Conservation (phyloP, 1,140 invertebrate species). For the Mercenaria mercenaria region DNA sequence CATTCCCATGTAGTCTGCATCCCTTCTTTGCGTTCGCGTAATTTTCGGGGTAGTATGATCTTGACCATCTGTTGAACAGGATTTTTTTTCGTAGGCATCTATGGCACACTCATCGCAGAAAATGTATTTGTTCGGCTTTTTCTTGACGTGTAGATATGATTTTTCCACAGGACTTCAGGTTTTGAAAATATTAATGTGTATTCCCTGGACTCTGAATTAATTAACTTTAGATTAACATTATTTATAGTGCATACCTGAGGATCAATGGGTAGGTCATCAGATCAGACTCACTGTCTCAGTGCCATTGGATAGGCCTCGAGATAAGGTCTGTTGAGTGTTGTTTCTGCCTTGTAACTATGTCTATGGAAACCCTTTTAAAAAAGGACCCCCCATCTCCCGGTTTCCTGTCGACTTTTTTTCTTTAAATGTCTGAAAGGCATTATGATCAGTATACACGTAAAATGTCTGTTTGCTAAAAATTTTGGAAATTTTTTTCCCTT, state of each 20-base stretch:
- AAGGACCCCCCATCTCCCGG: constrained; percentile 71
- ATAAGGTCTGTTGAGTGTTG: too few species aligned
- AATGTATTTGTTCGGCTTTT: not conserved
- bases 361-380: constrained; percentile 57
- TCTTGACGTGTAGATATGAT: not conserved
- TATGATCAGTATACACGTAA: constrained; percentile 87
- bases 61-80: constrained; percentile 11
- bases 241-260: too few species aligned
- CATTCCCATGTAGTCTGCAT: not conserved
- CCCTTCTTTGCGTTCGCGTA: constrained; percentile 19
- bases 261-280: too few species aligned
- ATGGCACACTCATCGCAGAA: constrained; percentile 27
- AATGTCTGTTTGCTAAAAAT: constrained; percentile 86
- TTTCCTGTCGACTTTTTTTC: constrained; percentile 83
- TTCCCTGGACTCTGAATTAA: too few species aligned
- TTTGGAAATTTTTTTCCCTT: constrained; percentile 46
- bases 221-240: not conserved
- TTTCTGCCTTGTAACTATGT: constrained; percentile 26
- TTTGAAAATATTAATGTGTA: not conserved
- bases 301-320: not conserved
- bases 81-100: constrained; percentile 22
- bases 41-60: not conserved
- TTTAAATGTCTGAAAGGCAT: constrained; percentile 55
- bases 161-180: not conserved
- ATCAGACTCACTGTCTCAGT: not conserved